A percentile compares a stretch with the other conserved stretches of the same genome.
Conservation (phyloP, 2,888 invertebrate genomes). For the Cephus runcator region DNA sequence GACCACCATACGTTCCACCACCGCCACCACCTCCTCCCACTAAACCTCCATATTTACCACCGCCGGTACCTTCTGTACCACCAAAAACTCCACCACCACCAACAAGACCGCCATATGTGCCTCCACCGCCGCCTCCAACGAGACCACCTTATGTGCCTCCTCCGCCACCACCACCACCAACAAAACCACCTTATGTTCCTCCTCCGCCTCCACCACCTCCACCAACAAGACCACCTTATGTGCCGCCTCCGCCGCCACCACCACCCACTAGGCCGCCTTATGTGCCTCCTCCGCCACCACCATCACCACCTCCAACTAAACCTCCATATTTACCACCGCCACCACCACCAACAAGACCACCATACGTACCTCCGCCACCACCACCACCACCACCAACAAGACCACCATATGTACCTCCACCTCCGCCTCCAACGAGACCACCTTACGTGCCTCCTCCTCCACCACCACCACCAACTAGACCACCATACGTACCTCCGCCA, state of each 20-base stretch:
- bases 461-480: conserved; percentile 23
- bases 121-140: background rate
- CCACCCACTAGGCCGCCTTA: conserved; percentile 17
- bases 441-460: conserved; percentile 5
- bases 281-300: background rate
- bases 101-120: conserved; percentile 12
- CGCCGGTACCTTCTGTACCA: background rate
- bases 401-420: conserved; percentile 7
- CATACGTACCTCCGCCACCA: conserved; percentile 16
- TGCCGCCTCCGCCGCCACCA: conserved; percentile 8
- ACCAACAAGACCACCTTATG: too few species aligned
- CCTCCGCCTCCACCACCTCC: background rate
- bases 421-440: conserved; percentile 18
- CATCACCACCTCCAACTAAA: conserved; percentile 14
- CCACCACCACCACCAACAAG: conserved; percentile 23
- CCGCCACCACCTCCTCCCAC: conserved; percentile 17
- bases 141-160: conserved; percentile 20
- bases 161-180: conserved; percentile 22
- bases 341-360: conserved; percentile 24
- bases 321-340: conserved; percentile 11
- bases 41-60: conserved; percentile 13
- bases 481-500: conserved; percentile 16
- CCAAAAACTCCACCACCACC: conserved; percentile 14
- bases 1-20: conserved; percentile 13
- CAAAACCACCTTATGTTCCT: background rate